These are phyloP conservation scores for Toxotes lorentzi DNA, from an alignment of 2,797 vertebrate species.

Conservation along the genomic window DNA sequence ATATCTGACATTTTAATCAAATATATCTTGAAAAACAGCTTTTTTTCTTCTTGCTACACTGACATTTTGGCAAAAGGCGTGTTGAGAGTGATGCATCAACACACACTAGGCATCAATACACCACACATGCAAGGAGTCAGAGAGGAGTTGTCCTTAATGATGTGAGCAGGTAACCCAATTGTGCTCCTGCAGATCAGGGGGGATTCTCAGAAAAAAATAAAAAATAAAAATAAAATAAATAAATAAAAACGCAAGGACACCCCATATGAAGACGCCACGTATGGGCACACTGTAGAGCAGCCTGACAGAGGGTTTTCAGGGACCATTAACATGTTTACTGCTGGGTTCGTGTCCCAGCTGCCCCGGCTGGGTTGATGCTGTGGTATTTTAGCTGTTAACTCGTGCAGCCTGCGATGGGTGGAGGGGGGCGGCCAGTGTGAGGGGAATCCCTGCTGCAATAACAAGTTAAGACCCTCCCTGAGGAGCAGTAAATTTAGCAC, in stretches of 20 bases:
- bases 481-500: constrained; percentile 51
- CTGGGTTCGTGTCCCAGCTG: constrained; percentile 45
- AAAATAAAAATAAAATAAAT: too few relatives aligned
- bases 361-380: constrained; percentile 29
- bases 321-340: constrained; percentile 30
- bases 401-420: constrained; percentile 38
- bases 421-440: constrained; percentile 16
- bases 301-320: constrained; percentile 14
- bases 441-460: constrained; percentile 83
- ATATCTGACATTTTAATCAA: background rate
- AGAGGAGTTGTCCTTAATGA: constrained; percentile 36
- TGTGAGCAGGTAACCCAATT: constrained; percentile 44
- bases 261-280: constrained; percentile 16
- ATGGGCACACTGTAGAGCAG: constrained; percentile 15
- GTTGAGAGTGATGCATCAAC: constrained; percentile 46
- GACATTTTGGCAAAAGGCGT: constrained; percentile 19
- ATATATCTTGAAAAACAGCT: background rate
- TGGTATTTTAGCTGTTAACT: constrained; percentile 45
- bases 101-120: background rate
- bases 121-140: constrained; percentile 11
- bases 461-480: constrained; percentile 72
- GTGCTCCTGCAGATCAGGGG: constrained; percentile 32
- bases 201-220: too few relatives aligned
- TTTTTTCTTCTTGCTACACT: too few relatives aligned
- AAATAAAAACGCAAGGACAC: constrained; percentile 3